Evolutionary conservation across 92 coral and sea anemone species (phyloP), one percentile per base, ranked within the genome.

Genomic region (Porites cylindrica): DNA sequence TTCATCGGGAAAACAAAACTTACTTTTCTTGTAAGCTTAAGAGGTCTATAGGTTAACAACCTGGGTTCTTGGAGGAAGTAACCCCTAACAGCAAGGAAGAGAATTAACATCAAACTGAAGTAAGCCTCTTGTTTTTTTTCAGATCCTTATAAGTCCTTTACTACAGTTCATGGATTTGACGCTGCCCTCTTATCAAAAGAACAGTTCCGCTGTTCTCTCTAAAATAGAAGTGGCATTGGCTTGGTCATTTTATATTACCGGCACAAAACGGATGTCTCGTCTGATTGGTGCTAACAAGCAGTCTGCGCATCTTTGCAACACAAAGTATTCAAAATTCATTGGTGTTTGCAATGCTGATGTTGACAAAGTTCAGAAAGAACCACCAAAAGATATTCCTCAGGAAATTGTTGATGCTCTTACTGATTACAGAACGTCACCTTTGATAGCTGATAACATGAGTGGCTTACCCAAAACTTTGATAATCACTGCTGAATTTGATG

Each of bases 401-500:
- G 60, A 20, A 0, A 61, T 90, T 65, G 72, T 29, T 38, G 66
- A 65, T 8, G 72, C 86, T 10, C 79, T 90, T 13, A 85, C 82
- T 24, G 89, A 90, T 71, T 89, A 89, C 56, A 65, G 61, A 53
- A 86, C 79, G 32, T 59, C 86, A 1, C 93, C 93, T 51, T 82
- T 90, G 18, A 69, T 90, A 74, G 93, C 90, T 59, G 90, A 85
- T 66, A 83, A 85, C 51, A 29, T 90, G 64, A 23, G 77, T 14
- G 83, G 85, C 18, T 50, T 79, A 16, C 90, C 93, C 11, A 85
- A 63, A 60, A 86, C 93, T 23, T 70, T 85, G 52, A 76, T 90
- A 4, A 32, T 90, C 14, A 75, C 86, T 21, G 82, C 80, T 4
- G 78, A 85, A 79, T 81, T 79, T 71, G 93, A 90, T 66, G 83